Evolutionary conservation across 1,140 invertebrate genomes (phyloP), one percentile per base, ranked within the genome.

Genomic region (Hylaeus volcanicus): DNA sequence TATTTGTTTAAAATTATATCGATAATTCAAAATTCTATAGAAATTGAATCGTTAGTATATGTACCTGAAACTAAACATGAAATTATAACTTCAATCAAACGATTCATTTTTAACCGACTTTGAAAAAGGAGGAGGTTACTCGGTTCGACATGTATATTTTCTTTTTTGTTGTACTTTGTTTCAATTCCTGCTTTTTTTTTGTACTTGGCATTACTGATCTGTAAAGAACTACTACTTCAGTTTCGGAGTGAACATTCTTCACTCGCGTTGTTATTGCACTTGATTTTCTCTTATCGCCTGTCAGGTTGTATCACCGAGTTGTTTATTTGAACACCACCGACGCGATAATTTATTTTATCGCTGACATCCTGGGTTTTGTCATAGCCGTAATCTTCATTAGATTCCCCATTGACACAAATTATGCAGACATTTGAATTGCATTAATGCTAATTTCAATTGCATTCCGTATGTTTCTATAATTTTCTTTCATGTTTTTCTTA

Each of bases 341-440:
- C 58, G 12, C 39, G 3, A 45, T 48, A 61, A 79, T 56, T 79
- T 51, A 37, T 56, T 45, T 79, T 79, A 79, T 79, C 70, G 51
- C 15, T 1, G 0, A 56, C 51, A 73, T 72, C 69, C 53, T 60
- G 45, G 6, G 14, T 48, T 51, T 0, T 79, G 60, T 79, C 26
- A 64, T 6, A 39, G 37, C 6, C 61, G 3, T 14, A 37, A 45
- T 26, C 48, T 11, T 39, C n/a, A 6, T 1, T 26, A 56, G 15
- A 45, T 26, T 11, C 11, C 43, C 14, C 14, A 15, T 9, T 51
- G 11, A 8, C 9, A 11, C 45, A 5, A 48, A 6, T 48, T 48
- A 6, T 48, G 26, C 26, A 26, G 0, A 26, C 26, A 26, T 26
- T 26, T 26, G 26, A 26, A 26, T 26, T 26, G 26, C 26, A 26